A percentile compares a stretch with the other conserved stretches of the same genome.
Evolutionary conservation across 2,888 invertebrate genomes (phyloP).

Genomic region (Metopia argyrocephala): DNA sequence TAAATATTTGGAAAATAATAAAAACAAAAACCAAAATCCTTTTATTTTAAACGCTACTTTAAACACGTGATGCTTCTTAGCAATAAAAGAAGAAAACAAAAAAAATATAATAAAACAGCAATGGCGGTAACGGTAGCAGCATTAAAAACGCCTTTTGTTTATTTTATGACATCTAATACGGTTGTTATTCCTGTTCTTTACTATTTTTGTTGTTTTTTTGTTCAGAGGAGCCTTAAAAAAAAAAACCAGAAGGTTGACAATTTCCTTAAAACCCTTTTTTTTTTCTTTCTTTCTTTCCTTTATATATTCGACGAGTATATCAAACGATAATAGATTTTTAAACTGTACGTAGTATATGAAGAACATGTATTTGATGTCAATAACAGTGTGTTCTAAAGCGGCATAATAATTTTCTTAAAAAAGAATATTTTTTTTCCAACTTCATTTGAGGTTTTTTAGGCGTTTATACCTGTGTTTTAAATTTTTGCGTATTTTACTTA

Average conservation of each 20-base stretch:
- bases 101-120: not conserved
- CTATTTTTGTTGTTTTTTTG: not conserved
- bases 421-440: not conserved
- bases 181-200: constrained; percentile 41
- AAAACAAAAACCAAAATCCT: too few species aligned
- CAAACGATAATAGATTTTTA: constrained; percentile 36
- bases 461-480: constrained; percentile 47
- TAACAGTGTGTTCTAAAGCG: constrained; percentile 23
- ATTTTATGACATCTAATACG: constrained; percentile 59
- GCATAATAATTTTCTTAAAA: not conserved
- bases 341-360: not conserved
- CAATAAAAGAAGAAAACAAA: too few species aligned
- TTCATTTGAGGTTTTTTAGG: constrained; percentile 49
- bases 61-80: too few species aligned
- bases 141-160: constrained; percentile 58
- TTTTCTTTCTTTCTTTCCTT: not conserved
- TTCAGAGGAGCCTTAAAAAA: not conserved
- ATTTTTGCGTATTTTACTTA: not conserved
- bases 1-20: too few species aligned
- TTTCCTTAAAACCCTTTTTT: constrained; percentile 55
- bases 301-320: not conserved
- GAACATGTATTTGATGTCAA: not conserved
- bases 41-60: too few species aligned
- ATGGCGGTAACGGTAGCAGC: not conserved
- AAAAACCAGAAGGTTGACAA: constrained; percentile 36